phyloP scores from a whole-genome alignment of 2,113 vertebrate species.

The Circaetus gallicus region DNA sequence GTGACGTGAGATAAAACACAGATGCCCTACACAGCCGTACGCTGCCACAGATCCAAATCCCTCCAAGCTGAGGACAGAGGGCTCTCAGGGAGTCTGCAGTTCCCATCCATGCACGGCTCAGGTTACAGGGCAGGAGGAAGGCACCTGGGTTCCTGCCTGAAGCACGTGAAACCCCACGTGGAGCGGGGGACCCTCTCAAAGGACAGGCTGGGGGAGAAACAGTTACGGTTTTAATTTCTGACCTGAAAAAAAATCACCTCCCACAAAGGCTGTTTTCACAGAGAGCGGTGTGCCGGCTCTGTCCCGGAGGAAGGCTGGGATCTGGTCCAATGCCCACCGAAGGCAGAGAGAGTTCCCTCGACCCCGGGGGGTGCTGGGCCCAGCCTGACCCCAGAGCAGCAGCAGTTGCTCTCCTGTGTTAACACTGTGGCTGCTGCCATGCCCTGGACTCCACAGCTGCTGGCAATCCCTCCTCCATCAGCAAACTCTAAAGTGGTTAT shows the following conservation, averaged over 20 bases:
- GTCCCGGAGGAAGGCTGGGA: background rate
- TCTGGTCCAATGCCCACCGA: background rate
- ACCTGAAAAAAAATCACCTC: background rate
- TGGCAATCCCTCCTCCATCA: background rate
- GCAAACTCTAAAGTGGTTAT: accelerated
- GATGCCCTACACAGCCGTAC: background rate
- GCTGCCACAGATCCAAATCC: background rate
- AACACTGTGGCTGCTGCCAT: background rate
- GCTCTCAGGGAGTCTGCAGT: background rate
- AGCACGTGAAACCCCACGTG: background rate
- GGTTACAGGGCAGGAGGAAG: background rate
- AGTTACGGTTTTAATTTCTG: accelerated
- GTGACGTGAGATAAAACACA: background rate
- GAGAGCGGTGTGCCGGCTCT: accelerated
- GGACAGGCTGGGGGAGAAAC: background rate
- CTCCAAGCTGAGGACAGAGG: accelerated
- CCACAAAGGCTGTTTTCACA: background rate
- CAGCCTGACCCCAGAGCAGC: background rate
- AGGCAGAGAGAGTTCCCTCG: too few relatives aligned
- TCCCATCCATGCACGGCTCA: accelerated
- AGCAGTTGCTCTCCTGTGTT: accelerated
- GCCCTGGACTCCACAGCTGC: background rate
- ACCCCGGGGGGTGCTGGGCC: too few relatives aligned
- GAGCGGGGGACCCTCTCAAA: background rate
- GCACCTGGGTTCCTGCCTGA: background rate